A percentile compares a stretch with the other conserved stretches of the same genome.
These are phyloP conservation scores for Aquatica leii DNA, from an alignment of 2,888 invertebrate species.

Conservation along the genomic window DNA sequence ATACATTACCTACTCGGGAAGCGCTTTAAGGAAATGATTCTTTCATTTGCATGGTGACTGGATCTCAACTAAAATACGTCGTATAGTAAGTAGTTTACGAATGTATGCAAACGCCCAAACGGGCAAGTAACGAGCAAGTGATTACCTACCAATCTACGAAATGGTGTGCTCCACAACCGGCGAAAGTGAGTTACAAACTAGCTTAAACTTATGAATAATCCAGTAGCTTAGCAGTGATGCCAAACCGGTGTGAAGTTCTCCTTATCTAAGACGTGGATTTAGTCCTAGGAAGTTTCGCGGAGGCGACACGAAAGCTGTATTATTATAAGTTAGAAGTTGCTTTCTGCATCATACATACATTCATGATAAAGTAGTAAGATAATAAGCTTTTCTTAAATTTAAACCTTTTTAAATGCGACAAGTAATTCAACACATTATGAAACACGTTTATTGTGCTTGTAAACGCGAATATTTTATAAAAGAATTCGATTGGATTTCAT, in stretches of 20 bases:
- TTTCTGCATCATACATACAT: constrained; percentile 57
- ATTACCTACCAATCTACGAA: constrained; percentile 58
- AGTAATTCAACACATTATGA: constrained; percentile 10
- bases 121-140: constrained; percentile 58
- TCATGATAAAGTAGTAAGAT: constrained; percentile 51
- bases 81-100: constrained; percentile 32
- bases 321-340: constrained; percentile 57
- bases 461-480: not conserved
- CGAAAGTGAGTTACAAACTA: constrained; percentile 58
- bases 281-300: constrained; percentile 52
- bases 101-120: constrained; percentile 47
- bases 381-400: constrained; percentile 26
- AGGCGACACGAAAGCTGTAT: constrained; percentile 52
- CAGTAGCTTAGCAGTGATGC: constrained; percentile 57
- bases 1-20: constrained; percentile 31
- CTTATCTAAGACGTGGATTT: constrained; percentile 59
- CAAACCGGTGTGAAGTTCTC: constrained; percentile 58
- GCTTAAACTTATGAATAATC: constrained; percentile 61
- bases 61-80: constrained; percentile 35
- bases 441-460: not conserved
- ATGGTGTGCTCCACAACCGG: constrained; percentile 52
- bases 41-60: constrained; percentile 38
- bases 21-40: constrained; percentile 38
- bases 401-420: constrained; percentile 29
- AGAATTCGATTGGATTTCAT: constrained; percentile 9